Base-by-base conservation (phyloP, 2,113 vertebrate genomes). In the Silurus asotus region DNA sequence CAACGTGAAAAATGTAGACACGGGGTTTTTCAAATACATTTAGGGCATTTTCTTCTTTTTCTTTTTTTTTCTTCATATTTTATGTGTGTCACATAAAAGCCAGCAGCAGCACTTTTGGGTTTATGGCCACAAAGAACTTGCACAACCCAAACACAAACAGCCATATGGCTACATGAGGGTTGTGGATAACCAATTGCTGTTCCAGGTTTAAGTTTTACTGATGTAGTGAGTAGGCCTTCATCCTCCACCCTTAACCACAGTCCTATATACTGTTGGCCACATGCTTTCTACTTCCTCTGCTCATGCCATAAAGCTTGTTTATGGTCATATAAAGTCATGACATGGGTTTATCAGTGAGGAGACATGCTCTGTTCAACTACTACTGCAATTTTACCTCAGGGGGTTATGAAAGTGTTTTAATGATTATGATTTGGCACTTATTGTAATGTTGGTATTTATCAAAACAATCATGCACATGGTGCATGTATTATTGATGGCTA, bases 211-310 rank as follows among this genome's bases (percentile, higher is more conserved):
- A n/a, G 25, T 20, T 85, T 69, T 45, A 70, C 76, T 85, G 59
- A 76, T 77, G n/a, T 61, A 65, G 45, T 62, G 37, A 28, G 62
- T 37, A 48, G 14, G 62, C 64, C 64, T 80, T 23, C 49, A 28
- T 82, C 20, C 74, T 67, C 84, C 51, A 53, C 49, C 84, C 76
- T 49, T 28, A 67, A 79, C 84, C 76, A 58, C 76, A 80, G 84
- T 85, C 62, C 69, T 86, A 86, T 86, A 81, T 72, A 75, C 72
- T 67, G 17, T 77, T 67, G 28, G 19, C 74, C 72, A 56, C 74
- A 85, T 67, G 48, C 25, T 19, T 56, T 17, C 61, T 77, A 67
- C 75, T 64, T 67, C 61, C 84, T 67, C 49, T 58, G 74, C 25
- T 67, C 49, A 25, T 78, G 75, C 61, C 25, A 17, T 78, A 53